Conservation (phyloP, 2,888 invertebrate species). For the Steinernema carpocapsae region DNA sequence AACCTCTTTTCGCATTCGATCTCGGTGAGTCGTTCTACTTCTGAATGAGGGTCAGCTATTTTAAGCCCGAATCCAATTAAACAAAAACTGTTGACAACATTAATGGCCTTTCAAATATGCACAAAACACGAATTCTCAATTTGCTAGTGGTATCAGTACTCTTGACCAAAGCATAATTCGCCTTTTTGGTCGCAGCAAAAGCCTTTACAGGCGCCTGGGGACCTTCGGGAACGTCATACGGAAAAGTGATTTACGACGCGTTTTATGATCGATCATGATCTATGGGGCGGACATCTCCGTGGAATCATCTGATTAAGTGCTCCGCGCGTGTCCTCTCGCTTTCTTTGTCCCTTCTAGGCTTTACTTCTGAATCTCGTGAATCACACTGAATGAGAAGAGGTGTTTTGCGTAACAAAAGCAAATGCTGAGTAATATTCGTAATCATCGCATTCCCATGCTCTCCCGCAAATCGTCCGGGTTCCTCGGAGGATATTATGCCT, state of each 20-base stretch:
- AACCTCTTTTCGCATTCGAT: slow-evolving; percentile 43
- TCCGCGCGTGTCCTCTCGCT: not conserved
- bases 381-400: not conserved
- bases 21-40: slow-evolving; percentile 42
- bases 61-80: not conserved
- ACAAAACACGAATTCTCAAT: not conserved
- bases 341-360: not conserved
- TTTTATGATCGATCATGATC: slow-evolving; percentile 29
- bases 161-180: not conserved
- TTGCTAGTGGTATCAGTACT: not conserved
- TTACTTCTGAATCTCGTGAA: not conserved
- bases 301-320: slow-evolving; percentile 20
- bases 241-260: slow-evolving; percentile 23
- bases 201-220: slow-evolving; percentile 24
- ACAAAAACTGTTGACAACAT: too few relatives aligned
- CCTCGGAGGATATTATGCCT: not conserved
- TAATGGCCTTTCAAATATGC: not conserved
- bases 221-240: not conserved
- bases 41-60: not conserved
- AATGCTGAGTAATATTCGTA: too few relatives aligned
- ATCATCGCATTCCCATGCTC: not conserved
- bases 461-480: not conserved
- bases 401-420: not conserved
- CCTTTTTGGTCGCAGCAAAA: not conserved
- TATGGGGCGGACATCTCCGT: not conserved